These are phyloP conservation scores for Homalodisca vitripennis DNA, from an alignment of 1,140 invertebrate genomes.

Conservation along the genomic window DNA sequence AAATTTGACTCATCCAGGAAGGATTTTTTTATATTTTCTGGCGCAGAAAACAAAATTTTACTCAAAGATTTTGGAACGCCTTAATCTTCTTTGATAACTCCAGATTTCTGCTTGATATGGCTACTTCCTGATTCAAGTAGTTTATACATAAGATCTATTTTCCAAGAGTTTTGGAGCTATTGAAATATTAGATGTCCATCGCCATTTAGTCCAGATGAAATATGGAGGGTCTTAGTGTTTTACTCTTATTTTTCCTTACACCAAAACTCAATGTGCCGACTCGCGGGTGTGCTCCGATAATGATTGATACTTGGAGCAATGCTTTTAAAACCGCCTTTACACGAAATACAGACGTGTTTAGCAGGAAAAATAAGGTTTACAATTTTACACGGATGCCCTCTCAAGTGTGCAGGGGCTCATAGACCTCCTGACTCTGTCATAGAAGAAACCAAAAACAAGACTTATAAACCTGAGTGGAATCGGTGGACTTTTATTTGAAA, in stretches of 20 bases:
- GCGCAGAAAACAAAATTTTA: constrained; percentile 32
- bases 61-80: constrained; percentile 30
- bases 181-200: constrained; percentile 40
- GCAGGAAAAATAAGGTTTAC: constrained; percentile 36
- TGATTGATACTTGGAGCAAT: constrained; percentile 40
- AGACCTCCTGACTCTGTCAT: constrained; percentile 39
- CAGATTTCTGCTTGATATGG: constrained; percentile 30
- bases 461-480: constrained; percentile 31
- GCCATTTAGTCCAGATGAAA: constrained; percentile 37
- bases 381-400: constrained; percentile 37
- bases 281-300: constrained; percentile 38
- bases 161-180: constrained; percentile 40
- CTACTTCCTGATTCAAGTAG: constrained; percentile 26
- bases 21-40: constrained; percentile 25
- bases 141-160: constrained; percentile 28
- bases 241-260: constrained; percentile 40
- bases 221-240: constrained; percentile 38
- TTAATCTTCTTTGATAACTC: constrained; percentile 16
- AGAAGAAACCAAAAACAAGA: constrained; percentile 30
- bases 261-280: constrained; percentile 35
- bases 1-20: constrained; percentile 27
- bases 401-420: constrained; percentile 38
- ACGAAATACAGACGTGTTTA: constrained; percentile 33
- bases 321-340: constrained; percentile 26
- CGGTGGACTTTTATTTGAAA: constrained; percentile 35